Evolutionary conservation across 2,888 invertebrate species (phyloP).

Genomic region (Phyllotreta striolata): DNA sequence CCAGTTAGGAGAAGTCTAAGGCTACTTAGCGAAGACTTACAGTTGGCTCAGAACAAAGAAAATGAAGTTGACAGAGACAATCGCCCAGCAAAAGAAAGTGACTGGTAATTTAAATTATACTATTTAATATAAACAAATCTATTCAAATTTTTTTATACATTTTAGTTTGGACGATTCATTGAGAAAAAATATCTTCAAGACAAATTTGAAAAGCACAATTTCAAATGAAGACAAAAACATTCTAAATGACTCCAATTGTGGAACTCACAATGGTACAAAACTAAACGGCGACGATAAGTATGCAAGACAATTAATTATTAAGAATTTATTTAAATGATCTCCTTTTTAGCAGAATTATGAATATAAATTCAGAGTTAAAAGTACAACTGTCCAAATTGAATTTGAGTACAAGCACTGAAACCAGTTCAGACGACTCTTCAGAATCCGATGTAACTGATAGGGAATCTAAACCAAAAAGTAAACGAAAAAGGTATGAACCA

Average conservation of each 20-base stretch:
- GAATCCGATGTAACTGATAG: not conserved
- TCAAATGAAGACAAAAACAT: conserved; percentile 8
- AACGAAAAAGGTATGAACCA: not conserved
- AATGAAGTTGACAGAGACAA: conserved; percentile 3
- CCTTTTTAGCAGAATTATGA: conserved; percentile 5
- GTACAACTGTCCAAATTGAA: not conserved
- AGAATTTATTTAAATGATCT: not conserved
- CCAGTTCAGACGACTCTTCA: conserved; percentile 22
- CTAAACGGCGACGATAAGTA: not conserved
- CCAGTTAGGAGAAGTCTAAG: conserved; percentile 29
- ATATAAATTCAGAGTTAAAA: not conserved
- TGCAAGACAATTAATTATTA: not conserved
- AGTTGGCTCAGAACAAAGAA: conserved; percentile 17
- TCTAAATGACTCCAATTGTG: not conserved
- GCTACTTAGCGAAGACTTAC: conserved; percentile 18
- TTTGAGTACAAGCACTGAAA: conserved; percentile 17
- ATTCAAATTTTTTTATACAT: conserved; percentile 8
- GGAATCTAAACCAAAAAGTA: conserved; percentile 18
- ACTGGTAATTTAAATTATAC: not conserved
- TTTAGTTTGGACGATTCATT: conserved; percentile 43
- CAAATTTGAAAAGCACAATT: conserved; percentile 8
- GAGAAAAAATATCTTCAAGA: conserved; percentile 39
- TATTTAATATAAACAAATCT: too few species aligned
- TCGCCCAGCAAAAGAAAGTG: not conserved
- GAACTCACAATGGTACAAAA: not conserved